phyloP scores from a whole-genome alignment of 2,888 invertebrate genomes.

The Oscheius sp. region DNA sequence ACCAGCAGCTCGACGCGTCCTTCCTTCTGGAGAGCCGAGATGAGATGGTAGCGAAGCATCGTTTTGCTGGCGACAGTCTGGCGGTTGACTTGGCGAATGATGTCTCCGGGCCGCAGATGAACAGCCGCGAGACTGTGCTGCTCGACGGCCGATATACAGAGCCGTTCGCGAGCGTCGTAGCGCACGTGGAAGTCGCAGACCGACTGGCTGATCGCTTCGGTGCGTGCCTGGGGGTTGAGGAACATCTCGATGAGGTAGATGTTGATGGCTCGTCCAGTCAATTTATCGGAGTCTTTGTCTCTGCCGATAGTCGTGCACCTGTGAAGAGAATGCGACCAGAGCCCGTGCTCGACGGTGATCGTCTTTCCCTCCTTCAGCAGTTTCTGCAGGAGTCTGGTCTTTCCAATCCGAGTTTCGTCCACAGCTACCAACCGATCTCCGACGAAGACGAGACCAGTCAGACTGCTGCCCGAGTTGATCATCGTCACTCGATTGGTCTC shows the following conservation, averaged over 20 bases:
- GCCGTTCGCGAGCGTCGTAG: slow-evolving; percentile 54
- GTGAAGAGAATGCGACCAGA: slow-evolving; percentile 50
- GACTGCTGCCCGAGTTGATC: slow-evolving; percentile 41
- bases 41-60: slow-evolving; percentile 39
- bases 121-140: slow-evolving; percentile 46
- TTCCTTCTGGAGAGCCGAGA: slow-evolving; percentile 1
- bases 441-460: slow-evolving; percentile 42
- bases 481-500: slow-evolving; percentile 34
- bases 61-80: slow-evolving; percentile 46
- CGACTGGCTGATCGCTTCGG: slow-evolving; percentile 15
- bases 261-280: slow-evolving; percentile 53
- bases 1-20: slow-evolving; percentile 35
- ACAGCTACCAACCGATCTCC: slow-evolving; percentile 49
- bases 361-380: slow-evolving; percentile 24
- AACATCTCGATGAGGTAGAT: slow-evolving; percentile 39
- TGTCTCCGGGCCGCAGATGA: slow-evolving; percentile 50
- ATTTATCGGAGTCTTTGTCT: slow-evolving; percentile 49
- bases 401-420: slow-evolving; percentile 38
- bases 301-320: slow-evolving; percentile 50
- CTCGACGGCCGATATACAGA: slow-evolving; percentile 43
- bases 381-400: not conserved
- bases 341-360: slow-evolving; percentile 39
- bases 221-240: too few species aligned
- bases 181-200: slow-evolving; percentile 43
- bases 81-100: slow-evolving; percentile 43